phyloP scores from a whole-genome alignment of 2,113 vertebrate species.

The Cochlearius cochlearius region DNA sequence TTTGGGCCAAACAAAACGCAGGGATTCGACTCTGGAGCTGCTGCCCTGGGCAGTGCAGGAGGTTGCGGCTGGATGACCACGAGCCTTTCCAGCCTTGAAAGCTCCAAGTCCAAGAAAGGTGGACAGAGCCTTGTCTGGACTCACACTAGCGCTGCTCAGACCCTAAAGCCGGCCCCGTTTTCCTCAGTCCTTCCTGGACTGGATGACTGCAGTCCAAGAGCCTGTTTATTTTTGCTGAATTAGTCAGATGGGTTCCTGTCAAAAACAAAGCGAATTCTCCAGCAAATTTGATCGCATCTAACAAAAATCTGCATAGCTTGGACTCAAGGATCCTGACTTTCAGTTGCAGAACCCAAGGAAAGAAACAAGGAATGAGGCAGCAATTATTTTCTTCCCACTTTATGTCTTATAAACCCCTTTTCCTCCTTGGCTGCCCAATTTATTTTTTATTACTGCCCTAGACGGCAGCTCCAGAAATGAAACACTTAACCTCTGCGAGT shows the following conservation, averaged over 20 bases:
- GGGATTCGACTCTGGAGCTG: neutral
- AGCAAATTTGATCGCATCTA: neutral
- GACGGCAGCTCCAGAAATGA: conserved; percentile 22
- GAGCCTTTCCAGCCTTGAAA: neutral
- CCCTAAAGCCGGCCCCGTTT: neutral
- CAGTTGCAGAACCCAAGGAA: neutral
- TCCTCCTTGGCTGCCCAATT: conserved; percentile 29
- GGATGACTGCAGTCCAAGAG: neutral
- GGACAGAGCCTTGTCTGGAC: neutral
- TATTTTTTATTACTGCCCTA: conserved; percentile 13
- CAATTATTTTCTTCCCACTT: conserved; percentile 5
- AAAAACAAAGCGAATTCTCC: neutral
- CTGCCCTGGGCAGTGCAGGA: neutral
- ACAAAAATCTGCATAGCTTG: neutral
- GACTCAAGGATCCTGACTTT: neutral
- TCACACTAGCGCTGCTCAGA: neutral
- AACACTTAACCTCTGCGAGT: conserved; percentile 53
- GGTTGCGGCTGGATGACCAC: neutral
- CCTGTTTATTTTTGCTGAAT: neutral
- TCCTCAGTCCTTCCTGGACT: neutral
- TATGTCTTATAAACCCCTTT: neutral
- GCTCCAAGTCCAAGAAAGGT: neutral
- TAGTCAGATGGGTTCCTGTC: neutral
- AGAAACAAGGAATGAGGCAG: neutral
- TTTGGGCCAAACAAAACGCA: neutral